Base-by-base conservation (phyloP, 1,140 invertebrate genomes). In the Heliconius himera region DNA sequence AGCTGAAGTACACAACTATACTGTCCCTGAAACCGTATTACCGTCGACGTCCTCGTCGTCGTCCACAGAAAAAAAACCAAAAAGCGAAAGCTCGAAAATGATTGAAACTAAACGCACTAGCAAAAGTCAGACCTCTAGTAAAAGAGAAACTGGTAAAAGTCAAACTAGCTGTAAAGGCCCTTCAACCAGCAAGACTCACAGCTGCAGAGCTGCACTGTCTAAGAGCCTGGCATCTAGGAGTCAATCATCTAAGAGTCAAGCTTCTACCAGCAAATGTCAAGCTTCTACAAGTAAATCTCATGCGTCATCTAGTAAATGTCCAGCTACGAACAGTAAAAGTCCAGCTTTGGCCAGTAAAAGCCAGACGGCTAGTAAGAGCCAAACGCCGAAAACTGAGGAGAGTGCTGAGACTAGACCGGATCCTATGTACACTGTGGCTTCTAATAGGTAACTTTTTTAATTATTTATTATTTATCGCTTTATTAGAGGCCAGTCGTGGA, bases 71-170 rank as follows among this genome's bases (percentile, higher is more conserved):
- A 66, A 66, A 11, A 88, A 85, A 49, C 26, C 85, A 20, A 87
- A 84, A 60, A 80, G 84, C 56, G 85, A 91, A 20, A 85, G 84
- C 49, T 89, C 81, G 73, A 89, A 86, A 78, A 89, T 91, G 87
- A 88, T 91, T 83, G 91, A 92, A 33, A 91, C 82, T 77, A 92
- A 92, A 73, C 84, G 86, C 18, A 87, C 88, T 0, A 81, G 85
- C 49, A 66, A 66, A 66, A 66, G 26, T 66, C 60, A 29, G 26
- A 26, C 26, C 1, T 66, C 60, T 26, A 66, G 60, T n/a, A 66
- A 66, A 66, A 66, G 60, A 66, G 60, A 66, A 13, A 66, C 60
- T 26, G 9, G 22, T 5, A 66, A 66, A 29, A 29, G 60, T n/a
- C 60, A 66, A 6, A 26, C 11, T 16, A 66, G 4, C 11, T 22